Base-by-base conservation (phyloP, 1,140 invertebrate species). In the Papilio polyxenes region DNA sequence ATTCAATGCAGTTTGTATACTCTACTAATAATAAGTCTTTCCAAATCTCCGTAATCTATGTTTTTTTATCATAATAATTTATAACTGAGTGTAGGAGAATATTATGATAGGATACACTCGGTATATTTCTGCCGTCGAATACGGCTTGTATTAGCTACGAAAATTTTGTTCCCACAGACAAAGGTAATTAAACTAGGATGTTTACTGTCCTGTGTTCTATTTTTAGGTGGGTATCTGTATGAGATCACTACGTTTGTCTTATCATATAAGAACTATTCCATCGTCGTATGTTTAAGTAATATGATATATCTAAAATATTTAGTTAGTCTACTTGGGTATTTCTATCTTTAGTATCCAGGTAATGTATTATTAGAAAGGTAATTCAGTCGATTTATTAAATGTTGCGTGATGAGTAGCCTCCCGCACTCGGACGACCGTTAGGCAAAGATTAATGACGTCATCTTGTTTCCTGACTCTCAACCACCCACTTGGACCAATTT, bases 371-470 rank as follows among this genome's bases (percentile, higher is more conserved):
- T 79, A 79, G 77, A 79, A 62, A 82, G 86, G 80, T 86, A 82
- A 82, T 56, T 59, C 80, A 79, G 85, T 83, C 81, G 83, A 83
- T 86, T 85, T 86, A 86, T 77, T 85, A 90, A 91, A 90, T 90
- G 90, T 89, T 83, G 89, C 89, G 87, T 90, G 89, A 88, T 89
- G 86, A 81, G 84, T 83, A 79, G 53, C 83, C 81, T 82, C 84
- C 81, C 86, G 85, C 86, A 86, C 88, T 91, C 78, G 87, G 85
- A 83, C 83, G 86, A 84, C 88, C 88, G 89, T 91, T 92, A 90
- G 85, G 59, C 80, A 82, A 86, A 88, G 87, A 89, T 89, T 89
- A 87, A 89, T 89, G 88, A 89, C 85, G 85, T 88, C 87, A 89
- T 87, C 84, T 83, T 87, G 86, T 85, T 83, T 86, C 81, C 83